phyloP scores from a whole-genome alignment of 1,140 invertebrate genomes.

The Neomicropteryx cornuta region DNA sequence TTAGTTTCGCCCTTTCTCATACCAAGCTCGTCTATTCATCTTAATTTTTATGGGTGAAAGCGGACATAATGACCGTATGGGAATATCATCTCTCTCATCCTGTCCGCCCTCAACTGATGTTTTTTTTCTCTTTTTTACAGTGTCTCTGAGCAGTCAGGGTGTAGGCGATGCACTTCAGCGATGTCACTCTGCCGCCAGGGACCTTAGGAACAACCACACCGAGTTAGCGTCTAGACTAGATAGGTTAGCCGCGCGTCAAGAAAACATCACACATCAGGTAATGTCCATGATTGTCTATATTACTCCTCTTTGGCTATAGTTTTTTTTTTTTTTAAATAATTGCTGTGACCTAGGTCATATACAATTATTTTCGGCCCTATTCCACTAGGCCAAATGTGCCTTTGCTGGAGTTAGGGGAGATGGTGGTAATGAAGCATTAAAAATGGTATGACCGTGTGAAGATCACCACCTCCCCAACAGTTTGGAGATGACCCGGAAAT shows the following conservation, averaged over 20 bases:
- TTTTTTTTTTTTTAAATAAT: too few species aligned
- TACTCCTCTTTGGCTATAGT: not conserved
- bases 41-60: too few species aligned
- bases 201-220: conserved; percentile 49
- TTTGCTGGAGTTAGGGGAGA: too few species aligned
- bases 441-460: too few species aligned
- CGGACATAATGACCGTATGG: not conserved
- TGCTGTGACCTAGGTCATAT: too few species aligned
- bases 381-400: too few species aligned
- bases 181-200: conserved; percentile 49
- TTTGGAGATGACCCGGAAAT: too few species aligned
- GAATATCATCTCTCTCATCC: not conserved
- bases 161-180: conserved; percentile 52
- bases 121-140: conserved; percentile 31
- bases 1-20: conserved; percentile 7
- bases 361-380: too few species aligned
- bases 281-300: conserved; percentile 4
- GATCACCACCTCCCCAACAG: too few species aligned
- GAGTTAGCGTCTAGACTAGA: conserved; percentile 40
- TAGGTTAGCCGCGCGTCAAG: conserved; percentile 31
- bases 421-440: too few species aligned
- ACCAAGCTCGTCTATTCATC: too few species aligned
- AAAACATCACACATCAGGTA: conserved; percentile 40
- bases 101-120: not conserved
- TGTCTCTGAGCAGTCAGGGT: conserved; percentile 49